phyloP scores from a whole-genome alignment of 2,113 vertebrate species.

The Lepus europaeus region DNA sequence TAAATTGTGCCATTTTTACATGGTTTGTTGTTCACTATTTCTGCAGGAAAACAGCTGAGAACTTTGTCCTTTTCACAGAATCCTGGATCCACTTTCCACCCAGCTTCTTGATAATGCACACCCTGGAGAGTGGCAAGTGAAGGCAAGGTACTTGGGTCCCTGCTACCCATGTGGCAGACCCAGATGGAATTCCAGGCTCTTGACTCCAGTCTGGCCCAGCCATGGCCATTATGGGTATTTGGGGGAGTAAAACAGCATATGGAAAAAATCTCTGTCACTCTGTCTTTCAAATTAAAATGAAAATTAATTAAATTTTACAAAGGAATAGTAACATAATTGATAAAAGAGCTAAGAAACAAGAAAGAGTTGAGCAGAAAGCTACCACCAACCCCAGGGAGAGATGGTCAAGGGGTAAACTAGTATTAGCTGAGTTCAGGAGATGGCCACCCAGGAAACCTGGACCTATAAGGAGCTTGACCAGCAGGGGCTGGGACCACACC shows the following conservation, averaged over 20 bases:
- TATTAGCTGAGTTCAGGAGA: neutral
- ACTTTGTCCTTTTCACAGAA: neutral
- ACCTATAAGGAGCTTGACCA: neutral
- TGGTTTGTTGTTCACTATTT: neutral
- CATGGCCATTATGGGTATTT: too few relatives aligned
- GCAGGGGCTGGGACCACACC: neutral
- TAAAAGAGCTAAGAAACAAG: conserved; percentile 12
- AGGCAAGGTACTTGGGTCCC: too few relatives aligned
- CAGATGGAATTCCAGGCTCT: too few relatives aligned
- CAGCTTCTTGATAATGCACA: too few relatives aligned
- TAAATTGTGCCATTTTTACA: neutral
- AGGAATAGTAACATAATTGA: neutral
- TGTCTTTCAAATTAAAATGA: too few relatives aligned
- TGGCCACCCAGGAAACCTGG: neutral
- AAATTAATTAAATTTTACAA: neutral
- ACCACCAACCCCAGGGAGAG: neutral
- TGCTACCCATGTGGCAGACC: too few relatives aligned
- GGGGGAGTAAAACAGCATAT: too few relatives aligned
- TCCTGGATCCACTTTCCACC: too few relatives aligned
- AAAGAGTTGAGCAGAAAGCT: neutral
- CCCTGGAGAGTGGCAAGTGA: too few relatives aligned
- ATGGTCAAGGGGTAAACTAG: neutral
- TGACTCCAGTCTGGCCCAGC: too few relatives aligned
- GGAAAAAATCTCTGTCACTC: too few relatives aligned
- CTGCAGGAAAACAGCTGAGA: neutral